phyloP scores from a whole-genome alignment of 53 echinoderm and acorn worm genomes.

The Temnopleurus reevesii region DNA sequence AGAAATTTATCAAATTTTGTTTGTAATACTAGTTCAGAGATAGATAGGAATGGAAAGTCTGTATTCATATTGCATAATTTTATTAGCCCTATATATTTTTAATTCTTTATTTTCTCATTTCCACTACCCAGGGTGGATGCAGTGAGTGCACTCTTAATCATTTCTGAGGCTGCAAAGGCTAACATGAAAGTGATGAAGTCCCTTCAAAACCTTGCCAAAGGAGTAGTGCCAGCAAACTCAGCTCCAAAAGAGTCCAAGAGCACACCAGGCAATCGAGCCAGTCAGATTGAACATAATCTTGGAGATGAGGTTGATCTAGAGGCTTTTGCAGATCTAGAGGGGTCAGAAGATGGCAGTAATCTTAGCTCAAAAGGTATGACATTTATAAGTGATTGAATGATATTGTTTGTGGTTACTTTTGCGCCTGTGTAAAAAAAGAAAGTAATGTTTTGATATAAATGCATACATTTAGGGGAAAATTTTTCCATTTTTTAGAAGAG shows the following conservation, averaged over 20 bases:
- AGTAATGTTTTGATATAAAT: too few relatives aligned
- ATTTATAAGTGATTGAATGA: neutral
- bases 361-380: slow-evolving; percentile 33
- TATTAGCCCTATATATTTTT: neutral
- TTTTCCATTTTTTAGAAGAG: too few relatives aligned
- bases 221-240: slow-evolving; percentile 65
- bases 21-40: too few relatives aligned
- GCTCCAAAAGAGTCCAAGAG: neutral
- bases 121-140: slow-evolving; percentile 85
- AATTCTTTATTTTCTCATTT: neutral
- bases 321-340: slow-evolving; percentile 43
- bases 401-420: too few relatives aligned
- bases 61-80: too few relatives aligned
- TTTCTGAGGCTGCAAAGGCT: slow-evolving; percentile 83
- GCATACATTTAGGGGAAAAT: too few relatives aligned
- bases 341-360: slow-evolving; percentile 60
- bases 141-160: slow-evolving; percentile 79
- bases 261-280: neutral
- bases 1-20: too few relatives aligned
- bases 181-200: slow-evolving; percentile 81
- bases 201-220: slow-evolving; percentile 93
- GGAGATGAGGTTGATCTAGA: slow-evolving; percentile 46
- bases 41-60: too few relatives aligned
- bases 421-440: too few relatives aligned
- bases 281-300: slow-evolving; percentile 8